These are phyloP conservation scores for Schizotus pectinicornis DNA, from an alignment of 2,888 invertebrate genomes.

Conservation along the genomic window DNA sequence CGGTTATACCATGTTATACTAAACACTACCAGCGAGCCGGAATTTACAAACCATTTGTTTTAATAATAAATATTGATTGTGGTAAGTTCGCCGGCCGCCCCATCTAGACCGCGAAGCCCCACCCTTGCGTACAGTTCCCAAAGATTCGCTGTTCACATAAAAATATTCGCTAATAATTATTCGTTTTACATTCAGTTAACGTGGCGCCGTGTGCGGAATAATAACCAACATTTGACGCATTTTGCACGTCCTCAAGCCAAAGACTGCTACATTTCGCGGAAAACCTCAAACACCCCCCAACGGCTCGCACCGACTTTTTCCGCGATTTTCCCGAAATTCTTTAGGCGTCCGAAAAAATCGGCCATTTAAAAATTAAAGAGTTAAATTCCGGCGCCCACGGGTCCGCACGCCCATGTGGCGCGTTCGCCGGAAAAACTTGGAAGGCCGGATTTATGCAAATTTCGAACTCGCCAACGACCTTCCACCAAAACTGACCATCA, in stretches of 20 bases:
- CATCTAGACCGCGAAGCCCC: too few relatives aligned
- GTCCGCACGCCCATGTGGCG: too few relatives aligned
- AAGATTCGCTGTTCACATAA: background rate
- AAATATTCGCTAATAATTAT: slow-evolving; percentile 4
- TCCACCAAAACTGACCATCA: background rate
- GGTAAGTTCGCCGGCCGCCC: background rate
- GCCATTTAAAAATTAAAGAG: too few relatives aligned
- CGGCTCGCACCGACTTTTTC: too few relatives aligned
- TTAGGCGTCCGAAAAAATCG: too few relatives aligned
- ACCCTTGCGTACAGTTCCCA: too few relatives aligned
- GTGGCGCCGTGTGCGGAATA: slow-evolving; percentile 2
- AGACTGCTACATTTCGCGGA: slow-evolving; percentile 6
- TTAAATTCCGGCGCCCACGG: too few relatives aligned
- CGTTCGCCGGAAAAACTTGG: too few relatives aligned
- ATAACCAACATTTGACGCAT: slow-evolving; percentile 9
- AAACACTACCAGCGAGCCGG: background rate
- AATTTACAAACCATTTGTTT: slow-evolving; percentile 3
- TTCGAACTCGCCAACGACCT: background rate
- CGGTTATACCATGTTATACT: slow-evolving; percentile 9
- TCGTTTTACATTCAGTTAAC: slow-evolving; percentile 7
- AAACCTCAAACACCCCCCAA: slow-evolving; percentile 1
- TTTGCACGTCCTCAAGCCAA: slow-evolving; percentile 7
- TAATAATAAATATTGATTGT: slow-evolving; percentile 4
- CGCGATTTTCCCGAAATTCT: slow-evolving; percentile 1
- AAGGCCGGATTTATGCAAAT: too few relatives aligned